phyloP scores from a whole-genome alignment of 2,113 vertebrate genomes.

The Myocastor coypus region DNA sequence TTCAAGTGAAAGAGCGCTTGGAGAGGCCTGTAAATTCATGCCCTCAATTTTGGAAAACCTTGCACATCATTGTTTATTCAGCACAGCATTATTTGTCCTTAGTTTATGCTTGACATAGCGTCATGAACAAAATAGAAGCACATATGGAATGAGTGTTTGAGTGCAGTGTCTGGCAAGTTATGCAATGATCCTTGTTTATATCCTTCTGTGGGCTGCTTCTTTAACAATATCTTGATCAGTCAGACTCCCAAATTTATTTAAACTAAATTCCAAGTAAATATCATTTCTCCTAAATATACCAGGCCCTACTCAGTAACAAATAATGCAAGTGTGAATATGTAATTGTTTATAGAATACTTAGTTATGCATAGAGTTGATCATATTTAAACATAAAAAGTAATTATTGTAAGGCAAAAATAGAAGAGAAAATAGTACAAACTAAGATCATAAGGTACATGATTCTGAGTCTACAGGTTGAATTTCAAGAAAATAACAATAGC shows the following conservation, averaged over 20 bases:
- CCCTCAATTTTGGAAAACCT: background rate
- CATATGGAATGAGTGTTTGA: background rate
- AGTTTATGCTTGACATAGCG: background rate
- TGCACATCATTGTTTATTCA: background rate
- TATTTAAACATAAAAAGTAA: background rate
- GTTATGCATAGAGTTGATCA: background rate
- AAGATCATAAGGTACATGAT: too few relatives aligned
- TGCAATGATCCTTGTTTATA: background rate
- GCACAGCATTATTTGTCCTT: background rate
- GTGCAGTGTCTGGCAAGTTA: background rate
- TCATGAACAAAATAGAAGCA: background rate
- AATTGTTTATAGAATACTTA: background rate
- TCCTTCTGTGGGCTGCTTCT: background rate
- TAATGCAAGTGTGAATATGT: background rate
- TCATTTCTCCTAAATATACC: conserved; percentile 15
- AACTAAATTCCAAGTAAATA: background rate
- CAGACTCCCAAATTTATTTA: background rate
- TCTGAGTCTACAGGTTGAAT: too few relatives aligned
- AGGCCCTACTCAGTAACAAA: background rate
- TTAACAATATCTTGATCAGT: background rate
- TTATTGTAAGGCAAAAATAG: background rate
- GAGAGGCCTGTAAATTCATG: background rate
- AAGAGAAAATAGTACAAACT: background rate
- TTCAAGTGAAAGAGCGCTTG: background rate
- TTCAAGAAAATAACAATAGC: too few relatives aligned